Conservation (phyloP, 2,797 vertebrate species). For the Cryptoblepharus egeriae region DNA sequence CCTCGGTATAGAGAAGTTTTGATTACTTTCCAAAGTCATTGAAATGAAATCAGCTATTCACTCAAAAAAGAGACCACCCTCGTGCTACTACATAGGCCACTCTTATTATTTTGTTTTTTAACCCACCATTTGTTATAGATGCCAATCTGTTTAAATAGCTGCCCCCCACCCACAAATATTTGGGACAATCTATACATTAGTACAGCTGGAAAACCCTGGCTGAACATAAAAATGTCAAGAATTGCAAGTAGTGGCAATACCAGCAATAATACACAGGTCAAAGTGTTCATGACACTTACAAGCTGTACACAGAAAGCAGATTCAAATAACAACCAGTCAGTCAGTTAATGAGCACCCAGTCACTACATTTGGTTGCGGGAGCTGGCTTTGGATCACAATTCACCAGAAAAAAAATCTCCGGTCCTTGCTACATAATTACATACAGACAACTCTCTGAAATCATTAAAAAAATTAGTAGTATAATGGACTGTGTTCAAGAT, state of each 20-base stretch:
- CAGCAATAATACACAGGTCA: not conserved
- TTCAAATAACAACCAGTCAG: not conserved
- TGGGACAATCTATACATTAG: slow-evolving; percentile 15
- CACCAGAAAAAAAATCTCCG: not conserved
- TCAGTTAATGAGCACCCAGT: not conserved
- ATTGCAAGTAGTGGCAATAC: not conserved
- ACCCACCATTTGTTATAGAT: slow-evolving; percentile 19
- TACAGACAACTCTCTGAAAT: not conserved
- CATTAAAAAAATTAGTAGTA: not conserved
- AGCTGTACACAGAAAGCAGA: not conserved
- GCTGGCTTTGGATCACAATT: not conserved
- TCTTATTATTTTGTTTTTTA: slow-evolving; percentile 52
- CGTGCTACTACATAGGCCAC: slow-evolving; percentile 51
- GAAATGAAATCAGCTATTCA: slow-evolving; percentile 60
- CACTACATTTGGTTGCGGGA: not conserved
- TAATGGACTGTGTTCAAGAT: not conserved
- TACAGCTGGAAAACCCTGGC: slow-evolving; percentile 3
- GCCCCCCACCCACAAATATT: not conserved
- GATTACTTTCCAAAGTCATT: slow-evolving; percentile 69
- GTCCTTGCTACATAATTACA: not conserved
- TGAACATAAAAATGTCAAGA: not conserved
- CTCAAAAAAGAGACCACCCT: slow-evolving; percentile 57
- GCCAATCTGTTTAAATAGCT: slow-evolving; percentile 19
- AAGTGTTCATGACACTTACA: not conserved
- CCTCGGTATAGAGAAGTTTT: slow-evolving; percentile 61